phyloP scores from a whole-genome alignment of 2,888 invertebrate species.

The Sinotaia quadrata region DNA sequence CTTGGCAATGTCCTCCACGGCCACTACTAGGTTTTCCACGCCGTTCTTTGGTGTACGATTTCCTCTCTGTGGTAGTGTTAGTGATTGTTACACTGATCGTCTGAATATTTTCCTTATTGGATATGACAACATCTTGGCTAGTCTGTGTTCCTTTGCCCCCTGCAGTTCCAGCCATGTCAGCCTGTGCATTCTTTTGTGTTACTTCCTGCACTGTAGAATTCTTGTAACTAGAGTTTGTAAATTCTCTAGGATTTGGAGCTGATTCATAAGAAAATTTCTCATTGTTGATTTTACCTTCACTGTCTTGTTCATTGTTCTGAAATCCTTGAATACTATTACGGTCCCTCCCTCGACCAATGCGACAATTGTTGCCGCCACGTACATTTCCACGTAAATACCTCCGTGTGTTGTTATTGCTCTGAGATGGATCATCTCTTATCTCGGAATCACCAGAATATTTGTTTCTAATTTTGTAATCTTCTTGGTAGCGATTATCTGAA shows the following conservation, averaged over 20 bases:
- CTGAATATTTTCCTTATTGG: slow-evolving; percentile 43
- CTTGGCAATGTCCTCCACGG: slow-evolving; percentile 5
- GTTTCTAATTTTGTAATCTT: slow-evolving; percentile 7
- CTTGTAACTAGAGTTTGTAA: slow-evolving; percentile 33
- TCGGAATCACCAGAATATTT: slow-evolving; percentile 8
- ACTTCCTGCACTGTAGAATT: slow-evolving; percentile 12
- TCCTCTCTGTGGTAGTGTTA: slow-evolving; percentile 49
- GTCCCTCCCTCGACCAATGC: slow-evolving; percentile 25
- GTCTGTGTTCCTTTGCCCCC: slow-evolving; percentile 18
- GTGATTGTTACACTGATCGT: slow-evolving; percentile 46
- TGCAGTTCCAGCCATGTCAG: slow-evolving; percentile 10
- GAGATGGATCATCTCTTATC: neutral
- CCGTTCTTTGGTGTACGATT: slow-evolving; percentile 55
- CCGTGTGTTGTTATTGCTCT: slow-evolving; percentile 7
- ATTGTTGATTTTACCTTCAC: neutral
- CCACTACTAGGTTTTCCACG: slow-evolving; percentile 42
- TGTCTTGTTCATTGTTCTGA: slow-evolving; percentile 4
- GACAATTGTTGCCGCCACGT: slow-evolving; percentile 23
- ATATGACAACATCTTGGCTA: slow-evolving; percentile 38
- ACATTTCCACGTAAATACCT: slow-evolving; percentile 20
- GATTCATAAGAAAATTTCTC: neutral
- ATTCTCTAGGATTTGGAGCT: slow-evolving; percentile 24
- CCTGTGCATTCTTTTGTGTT: slow-evolving; percentile 17
- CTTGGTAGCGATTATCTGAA: neutral
- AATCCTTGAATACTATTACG: slow-evolving; percentile 14